Evolutionary conservation across 2,888 invertebrate genomes (phyloP).

Genomic region (Standfussiana lucernea): DNA sequence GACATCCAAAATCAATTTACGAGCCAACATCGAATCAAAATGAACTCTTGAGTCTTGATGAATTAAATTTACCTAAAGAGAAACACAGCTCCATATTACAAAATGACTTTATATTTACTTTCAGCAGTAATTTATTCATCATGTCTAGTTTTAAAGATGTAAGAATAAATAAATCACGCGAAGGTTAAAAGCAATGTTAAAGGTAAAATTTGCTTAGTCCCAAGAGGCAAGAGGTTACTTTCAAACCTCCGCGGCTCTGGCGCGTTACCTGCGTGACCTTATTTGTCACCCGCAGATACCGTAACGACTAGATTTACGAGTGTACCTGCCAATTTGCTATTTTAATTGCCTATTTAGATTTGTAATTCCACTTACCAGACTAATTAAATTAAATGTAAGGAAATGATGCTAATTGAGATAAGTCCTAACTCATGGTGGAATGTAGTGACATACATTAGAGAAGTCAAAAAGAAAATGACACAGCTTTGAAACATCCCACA

Average conservation of each 20-base stretch:
- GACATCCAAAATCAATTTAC: background rate
- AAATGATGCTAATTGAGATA: conserved; percentile 33
- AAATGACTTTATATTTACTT: conserved; percentile 13
- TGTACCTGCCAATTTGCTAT: conserved; percentile 60
- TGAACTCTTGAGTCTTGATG: background rate
- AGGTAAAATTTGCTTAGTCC: conserved; percentile 53
- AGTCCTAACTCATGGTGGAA: background rate
- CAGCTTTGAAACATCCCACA: background rate
- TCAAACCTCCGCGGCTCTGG: conserved; percentile 52
- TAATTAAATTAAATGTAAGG: conserved; percentile 34
- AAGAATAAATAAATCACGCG: conserved; percentile 43
- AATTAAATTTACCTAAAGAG: background rate
- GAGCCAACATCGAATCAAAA: background rate
- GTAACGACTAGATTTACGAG: conserved; percentile 55
- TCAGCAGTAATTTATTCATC: conserved; percentile 37
- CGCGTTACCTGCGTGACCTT: conserved; percentile 71
- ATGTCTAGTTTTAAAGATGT: conserved; percentile 33
- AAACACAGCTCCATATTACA: background rate
- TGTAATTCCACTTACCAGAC: conserved; percentile 35
- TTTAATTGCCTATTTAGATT: conserved; percentile 69
- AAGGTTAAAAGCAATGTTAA: conserved; percentile 58
- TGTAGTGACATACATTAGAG: background rate
- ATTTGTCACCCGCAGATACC: conserved; percentile 68
- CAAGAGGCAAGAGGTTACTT: conserved; percentile 57
- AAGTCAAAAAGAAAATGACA: background rate